Evolutionary conservation across 2,797 vertebrate species (phyloP), one percentile per base, ranked within the genome.

Genomic region (Nannoperca obscura): DNA sequence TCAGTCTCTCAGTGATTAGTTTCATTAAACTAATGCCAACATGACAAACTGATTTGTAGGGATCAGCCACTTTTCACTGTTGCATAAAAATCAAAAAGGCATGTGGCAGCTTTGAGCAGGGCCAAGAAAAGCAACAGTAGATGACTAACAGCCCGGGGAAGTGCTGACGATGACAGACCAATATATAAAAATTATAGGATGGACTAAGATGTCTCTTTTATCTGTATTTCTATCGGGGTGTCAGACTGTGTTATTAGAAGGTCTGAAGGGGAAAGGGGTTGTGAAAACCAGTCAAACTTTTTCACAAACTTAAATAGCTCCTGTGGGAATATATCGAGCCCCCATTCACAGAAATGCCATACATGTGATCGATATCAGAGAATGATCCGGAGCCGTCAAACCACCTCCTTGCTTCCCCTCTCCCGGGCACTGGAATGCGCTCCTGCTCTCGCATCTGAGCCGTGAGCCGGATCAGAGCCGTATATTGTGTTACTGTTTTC

Each of bases 401-500:
- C 24, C n/a, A n/a, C n/a, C n/a, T n/a, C n/a, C n/a, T n/a, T 19
- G 50, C 74, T 75, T 62, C 75, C 78, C 71, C 12, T 30, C 80
- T 76, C 76, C 53, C 60, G 0, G 46, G 30, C 64, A n/a, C 32
- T 85, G 88, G 88, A 93, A 92, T 93, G 88, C 19, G 19, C 78
- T 73, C 69, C 69, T 30, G 71, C 81, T 88, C 81, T 68, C 70
- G 84, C 76, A 57, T 90, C 88, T 91, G 76, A 92, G 83, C 86
- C 59, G 32, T 85, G 88, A 91, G 88, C 83, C 61, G 86, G 92
- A 94, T 94, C 84, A 93, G 88, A 80, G 80, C 86, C 78, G 76
- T 91, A 93, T 94, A 94, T 94, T 94, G 91, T 91, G 90, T 94
- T 93, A 89, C 93, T 95, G 95, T 95, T 95, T 95, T 94, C 89